Base-by-base conservation (phyloP, 2,888 invertebrate genomes). In the Heteromurus nitidus region DNA sequence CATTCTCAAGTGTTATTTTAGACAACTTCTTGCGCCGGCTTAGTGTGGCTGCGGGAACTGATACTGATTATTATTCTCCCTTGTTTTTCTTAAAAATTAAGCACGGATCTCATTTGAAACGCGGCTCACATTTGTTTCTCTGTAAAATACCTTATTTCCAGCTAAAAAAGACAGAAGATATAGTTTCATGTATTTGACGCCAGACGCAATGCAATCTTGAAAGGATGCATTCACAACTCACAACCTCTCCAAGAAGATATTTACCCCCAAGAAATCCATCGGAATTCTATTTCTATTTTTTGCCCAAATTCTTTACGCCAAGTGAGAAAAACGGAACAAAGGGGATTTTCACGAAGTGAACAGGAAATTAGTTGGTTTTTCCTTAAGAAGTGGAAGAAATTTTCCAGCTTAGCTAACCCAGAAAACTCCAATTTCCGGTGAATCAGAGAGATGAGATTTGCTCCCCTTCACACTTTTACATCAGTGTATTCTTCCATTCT, bases 351-450 rank as follows among this genome's bases (percentile, higher is more conserved):
- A 30, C 1, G 53, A 50, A 77, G 24, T 20, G 69, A 69, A 69
- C 77, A 77, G 77, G 77, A 77, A 62, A 77, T 69, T 77, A 53
- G 70, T 31, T 62, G 18, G 47, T 64, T 75, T 74, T 47, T 65
- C 36, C 36, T 67, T 58, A 7, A 26, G 16, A 80, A 70, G 50
- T 72, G 75, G 69, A 83, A 53, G 50, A 67, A 60, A 42, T 47
- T 67, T 44, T 62, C 53, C 69, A 31, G 58, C 69, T 68, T 74
- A 74, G 74, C 42, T 47, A 50, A 36, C 75, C 53, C 65, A 42
- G 50, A 72, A 79, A 77, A 76, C 58, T 84, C 58, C 82, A 82
- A 84, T 84, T 79, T 84, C 84, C 84, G 81, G 82, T 22, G 62
- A 79, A 79, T 53, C 65, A 76, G 68, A 76, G 42, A 70, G 42